Base-by-base conservation (phyloP, 2,888 invertebrate species). In the Leucoma salicis region DNA sequence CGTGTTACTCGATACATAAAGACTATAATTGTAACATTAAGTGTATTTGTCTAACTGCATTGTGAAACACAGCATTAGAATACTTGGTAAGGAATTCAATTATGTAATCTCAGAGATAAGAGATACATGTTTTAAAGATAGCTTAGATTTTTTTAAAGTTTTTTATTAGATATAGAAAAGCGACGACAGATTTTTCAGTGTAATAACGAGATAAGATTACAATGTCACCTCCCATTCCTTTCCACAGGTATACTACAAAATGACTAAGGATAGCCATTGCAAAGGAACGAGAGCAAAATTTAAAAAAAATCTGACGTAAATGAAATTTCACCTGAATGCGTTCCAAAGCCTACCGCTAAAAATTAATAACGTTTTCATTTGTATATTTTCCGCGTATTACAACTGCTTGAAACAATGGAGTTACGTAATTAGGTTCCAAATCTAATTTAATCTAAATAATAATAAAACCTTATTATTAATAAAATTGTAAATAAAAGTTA, bases 71-170 rank as follows among this genome's bases (percentile, higher is more conserved):
- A n/a, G 29, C 8, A 8, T 13, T 3, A 13, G 14, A 29, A 29
- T 29, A 29, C 29, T 12, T 29, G 13, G 24, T 38, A 0, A 31
- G 34, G 42, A 43, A 43, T 43, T 29, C 35, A 6, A 27, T 31
- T 2, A 18, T 25, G 35, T 43, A 38, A 43, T 43, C 28, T 43
- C 4, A 2, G 0, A 35, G 38, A 39, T 43, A 43, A 43, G 27
- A 10, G 27, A 10, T 27, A 27, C 21, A 4, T 21, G 21, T 8
- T 5, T 21, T 21, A 8, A 4, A 21, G 21, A 21, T 21, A 21
- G 6, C 21, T 21, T 5, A 8, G 21, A 21, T 6, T 2, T 21
- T 21, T 21, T 21, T 8, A 8, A 21, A 21, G 21, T 8, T 21
- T n/a, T n/a, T 21, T 21, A 4, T 21, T 21, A 21, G 21, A 21